Percentiles rank a stretch among this genome's conserved stretches.
Evolutionary conservation across 2,888 invertebrate genomes (phyloP).

Genomic region (Metallyticus violacea): DNA sequence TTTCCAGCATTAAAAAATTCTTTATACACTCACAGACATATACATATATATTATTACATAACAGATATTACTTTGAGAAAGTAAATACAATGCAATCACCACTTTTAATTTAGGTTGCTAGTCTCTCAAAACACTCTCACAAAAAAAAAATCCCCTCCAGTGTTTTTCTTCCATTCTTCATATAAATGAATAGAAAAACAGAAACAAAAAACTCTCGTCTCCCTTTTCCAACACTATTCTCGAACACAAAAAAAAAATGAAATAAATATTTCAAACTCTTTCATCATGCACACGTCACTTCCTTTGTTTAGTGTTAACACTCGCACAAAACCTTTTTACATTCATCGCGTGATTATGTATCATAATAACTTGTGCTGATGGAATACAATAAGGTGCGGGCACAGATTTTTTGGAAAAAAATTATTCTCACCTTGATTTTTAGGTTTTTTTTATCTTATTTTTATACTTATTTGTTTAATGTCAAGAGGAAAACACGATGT

Average conservation of each 20-base stretch:
- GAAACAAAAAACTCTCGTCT: background rate
- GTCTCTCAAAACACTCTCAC: background rate
- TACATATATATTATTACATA: background rate
- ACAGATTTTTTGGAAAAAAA: background rate
- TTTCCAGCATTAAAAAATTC: background rate
- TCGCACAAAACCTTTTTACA: background rate
- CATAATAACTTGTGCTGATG: background rate
- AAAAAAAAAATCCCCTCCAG: background rate
- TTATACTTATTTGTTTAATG: too few species aligned
- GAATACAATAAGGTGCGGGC: background rate
- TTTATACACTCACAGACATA: background rate
- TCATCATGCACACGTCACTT: background rate
- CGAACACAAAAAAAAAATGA: background rate
- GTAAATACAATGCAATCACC: background rate
- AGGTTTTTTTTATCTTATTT: background rate
- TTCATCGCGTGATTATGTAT: background rate
- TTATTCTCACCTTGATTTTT: background rate
- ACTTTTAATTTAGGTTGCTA: background rate
- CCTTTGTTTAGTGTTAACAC: background rate
- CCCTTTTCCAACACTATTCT: background rate
- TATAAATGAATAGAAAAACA: background rate
- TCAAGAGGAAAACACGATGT: conserved; percentile 9
- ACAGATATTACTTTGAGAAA: background rate
- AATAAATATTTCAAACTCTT: background rate
- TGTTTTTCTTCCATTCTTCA: background rate